Conservation (phyloP, 1,140 invertebrate species). For the Microplitis mediator region DNA sequence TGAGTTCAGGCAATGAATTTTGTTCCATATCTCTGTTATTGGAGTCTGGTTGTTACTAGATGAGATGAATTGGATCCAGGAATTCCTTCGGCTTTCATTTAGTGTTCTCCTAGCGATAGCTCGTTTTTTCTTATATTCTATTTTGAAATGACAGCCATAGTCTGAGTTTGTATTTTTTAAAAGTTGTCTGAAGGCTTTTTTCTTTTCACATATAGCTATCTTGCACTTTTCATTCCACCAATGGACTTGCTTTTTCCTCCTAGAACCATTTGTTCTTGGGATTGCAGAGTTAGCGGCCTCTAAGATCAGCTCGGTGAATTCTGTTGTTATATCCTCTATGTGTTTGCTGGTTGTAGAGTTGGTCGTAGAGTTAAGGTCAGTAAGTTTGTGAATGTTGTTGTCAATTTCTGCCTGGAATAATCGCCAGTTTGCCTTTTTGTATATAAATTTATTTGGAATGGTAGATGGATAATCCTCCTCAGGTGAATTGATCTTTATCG, state of each 20-base stretch:
- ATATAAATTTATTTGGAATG: conserved; percentile 34
- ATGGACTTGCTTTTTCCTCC: conserved; percentile 29
- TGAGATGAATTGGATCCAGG: conserved; percentile 24
- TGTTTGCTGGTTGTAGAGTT: neutral
- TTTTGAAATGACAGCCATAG: conserved; percentile 34
- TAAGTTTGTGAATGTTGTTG: conserved; percentile 16
- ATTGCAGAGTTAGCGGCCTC: conserved; percentile 38
- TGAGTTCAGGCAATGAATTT: conserved; percentile 29
- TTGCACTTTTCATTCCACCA: conserved; percentile 51
- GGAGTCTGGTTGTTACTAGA: conserved; percentile 22
- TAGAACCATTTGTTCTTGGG: conserved; percentile 29
- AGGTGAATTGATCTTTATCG: conserved; percentile 25
- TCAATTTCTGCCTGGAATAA: neutral
- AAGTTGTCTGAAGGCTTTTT: conserved; percentile 40
- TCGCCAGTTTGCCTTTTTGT: conserved; percentile 39
- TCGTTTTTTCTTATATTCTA: conserved; percentile 39
- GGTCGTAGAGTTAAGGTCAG: conserved; percentile 6
- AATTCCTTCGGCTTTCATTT: conserved; percentile 19
- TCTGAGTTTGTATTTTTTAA: conserved; percentile 29
- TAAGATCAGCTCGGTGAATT: conserved; percentile 37
- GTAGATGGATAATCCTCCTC: neutral
- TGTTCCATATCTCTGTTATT: conserved; percentile 27
- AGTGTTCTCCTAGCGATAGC: conserved; percentile 25
- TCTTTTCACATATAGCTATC: conserved; percentile 37
- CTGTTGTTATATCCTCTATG: conserved; percentile 33